These are phyloP conservation scores for Macropus fuliginosus DNA, from an alignment of 2,797 vertebrate genomes.

Conservation along the genomic window DNA sequence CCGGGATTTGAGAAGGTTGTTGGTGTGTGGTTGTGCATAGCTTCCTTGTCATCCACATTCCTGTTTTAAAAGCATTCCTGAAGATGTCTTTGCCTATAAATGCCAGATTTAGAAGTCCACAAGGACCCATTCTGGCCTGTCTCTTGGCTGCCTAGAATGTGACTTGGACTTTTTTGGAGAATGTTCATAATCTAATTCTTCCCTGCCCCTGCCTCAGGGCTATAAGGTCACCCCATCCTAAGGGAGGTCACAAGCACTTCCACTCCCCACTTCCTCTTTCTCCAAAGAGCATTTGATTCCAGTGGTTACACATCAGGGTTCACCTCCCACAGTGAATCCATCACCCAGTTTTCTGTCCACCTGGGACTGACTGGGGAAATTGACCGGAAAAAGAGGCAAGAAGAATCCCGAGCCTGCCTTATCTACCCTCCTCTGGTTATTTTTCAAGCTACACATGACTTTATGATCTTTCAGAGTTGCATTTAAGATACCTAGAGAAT, in stretches of 20 bases:
- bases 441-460: background rate
- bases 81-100: background rate
- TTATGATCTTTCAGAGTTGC: background rate
- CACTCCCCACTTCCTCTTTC: background rate
- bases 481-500: background rate
- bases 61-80: background rate
- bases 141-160: background rate
- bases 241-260: background rate
- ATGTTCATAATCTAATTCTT: background rate
- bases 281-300: background rate
- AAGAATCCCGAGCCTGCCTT: background rate
- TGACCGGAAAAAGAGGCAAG: background rate
- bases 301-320: background rate
- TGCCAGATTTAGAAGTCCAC: constrained; percentile 3
- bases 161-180: background rate
- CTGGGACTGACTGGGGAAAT: background rate
- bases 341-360: background rate
- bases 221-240: background rate
- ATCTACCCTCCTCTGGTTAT: background rate
- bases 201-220: constrained; percentile 1
- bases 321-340: background rate
- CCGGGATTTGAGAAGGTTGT: background rate
- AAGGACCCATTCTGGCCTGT: background rate
- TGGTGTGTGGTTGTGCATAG: background rate
- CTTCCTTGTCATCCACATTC: background rate